Evolutionary conservation across 1,140 invertebrate species (phyloP), one percentile per base, ranked within the genome.

Genomic region (Atta cephalotes): DNA sequence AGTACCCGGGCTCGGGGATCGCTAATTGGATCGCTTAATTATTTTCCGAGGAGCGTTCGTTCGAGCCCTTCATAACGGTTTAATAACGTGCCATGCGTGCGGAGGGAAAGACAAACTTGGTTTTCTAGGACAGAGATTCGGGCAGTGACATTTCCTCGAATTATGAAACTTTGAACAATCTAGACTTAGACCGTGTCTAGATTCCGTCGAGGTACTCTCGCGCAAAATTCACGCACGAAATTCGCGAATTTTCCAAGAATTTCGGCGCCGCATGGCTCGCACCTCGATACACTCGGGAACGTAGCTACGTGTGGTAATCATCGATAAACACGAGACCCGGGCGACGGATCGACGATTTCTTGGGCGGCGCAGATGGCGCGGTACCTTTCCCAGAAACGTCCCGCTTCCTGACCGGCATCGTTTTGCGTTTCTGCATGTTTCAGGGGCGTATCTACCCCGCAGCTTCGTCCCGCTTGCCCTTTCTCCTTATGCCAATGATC

Each of bases 401-500:
- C 60, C 78, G 77, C 81, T 89, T 88, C 74, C 85, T 86, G 65
- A 49, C 71, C 78, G 71, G 56, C 85, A 78, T 18, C 82, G 63
- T 87, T 90, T 90, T 76, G 66, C 82, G 78, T 91, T 88, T 87
- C 90, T 91, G 89, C 89, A 89, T 89, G 85, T 85, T 10, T 85
- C 89, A 88, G 87, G 51, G 90, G 89, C 79, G 78, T 90, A 90
- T 39, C 51, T 87, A 91, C 79, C 89, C 89, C 87, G 87, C 66
- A 56, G 84, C 58, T 56, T 31, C 63, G 62, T 79, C 63, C 68
- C 68, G 21, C 18, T 49, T 63, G 71, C 49, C 10, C 82, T 62
- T 84, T 49, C 80, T 62, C 53, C 5, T 70, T 21, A 35, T 71
- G 51, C 81, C 77, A 56, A 84, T 74, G 70, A 84, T 62, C 66